Percentiles rank a stretch among this genome's conserved stretches.
Evolutionary conservation across 2,888 invertebrate genomes (phyloP).

Genomic region (Drosophila pseudotakahashii): DNA sequence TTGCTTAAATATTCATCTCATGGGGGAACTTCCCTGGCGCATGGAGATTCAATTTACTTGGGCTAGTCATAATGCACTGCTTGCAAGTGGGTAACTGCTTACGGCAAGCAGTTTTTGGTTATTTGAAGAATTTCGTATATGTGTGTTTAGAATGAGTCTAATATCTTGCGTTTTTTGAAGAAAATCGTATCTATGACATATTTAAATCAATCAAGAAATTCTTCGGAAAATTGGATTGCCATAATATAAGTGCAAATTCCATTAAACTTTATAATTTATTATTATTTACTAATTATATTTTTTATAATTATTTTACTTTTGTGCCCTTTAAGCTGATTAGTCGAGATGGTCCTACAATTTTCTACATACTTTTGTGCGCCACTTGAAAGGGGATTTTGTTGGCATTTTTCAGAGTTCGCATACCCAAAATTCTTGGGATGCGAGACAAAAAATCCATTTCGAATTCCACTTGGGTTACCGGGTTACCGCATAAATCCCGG

Average conservation of each 20-base stretch:
- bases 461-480: conserved; percentile 18
- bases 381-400: conserved; percentile 1
- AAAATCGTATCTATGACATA: no score
- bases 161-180: no score
- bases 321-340: not conserved
- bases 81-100: not conserved
- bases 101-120: not conserved
- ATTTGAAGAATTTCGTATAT: not conserved
- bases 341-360: not conserved
- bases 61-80: conserved; percentile 26
- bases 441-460: conserved; percentile 1
- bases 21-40: conserved; percentile 22
- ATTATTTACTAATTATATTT: no score
- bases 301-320: no score
- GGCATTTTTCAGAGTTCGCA: not conserved
- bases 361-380: not conserved
- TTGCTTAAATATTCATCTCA: conserved; percentile 45
- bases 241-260: no score
- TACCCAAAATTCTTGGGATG: not conserved
- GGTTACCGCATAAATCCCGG: conserved; percentile 5
- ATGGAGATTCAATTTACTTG: conserved; percentile 31
- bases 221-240: no score
- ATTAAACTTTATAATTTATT: no score
- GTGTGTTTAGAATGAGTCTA: no score
- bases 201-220: no score